These are phyloP conservation scores for Colinus virginianus DNA, from an alignment of 2,113 vertebrate species.

Conservation along the genomic window DNA sequence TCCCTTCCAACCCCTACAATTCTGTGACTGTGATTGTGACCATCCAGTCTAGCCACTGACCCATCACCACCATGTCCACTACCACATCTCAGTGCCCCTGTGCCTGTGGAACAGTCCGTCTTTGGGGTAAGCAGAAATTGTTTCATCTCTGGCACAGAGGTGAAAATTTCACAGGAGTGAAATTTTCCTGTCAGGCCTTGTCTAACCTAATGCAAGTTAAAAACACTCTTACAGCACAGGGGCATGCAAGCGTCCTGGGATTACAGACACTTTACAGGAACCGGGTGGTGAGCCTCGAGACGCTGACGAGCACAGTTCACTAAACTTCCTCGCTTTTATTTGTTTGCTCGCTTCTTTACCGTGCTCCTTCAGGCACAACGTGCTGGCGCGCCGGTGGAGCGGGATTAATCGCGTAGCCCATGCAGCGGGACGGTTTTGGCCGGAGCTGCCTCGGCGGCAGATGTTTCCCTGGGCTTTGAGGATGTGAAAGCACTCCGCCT, in stretches of 20 bases:
- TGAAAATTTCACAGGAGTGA: neutral
- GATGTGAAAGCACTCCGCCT: conserved; percentile 8
- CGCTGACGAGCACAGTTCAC: too few relatives aligned
- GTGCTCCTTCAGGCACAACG: neutral
- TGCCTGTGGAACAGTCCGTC: neutral
- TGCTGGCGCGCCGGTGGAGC: rapidly evolving
- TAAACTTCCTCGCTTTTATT: neutral
- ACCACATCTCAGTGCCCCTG: too few relatives aligned
- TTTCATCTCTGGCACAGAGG: neutral
- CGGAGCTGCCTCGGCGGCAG: neutral
- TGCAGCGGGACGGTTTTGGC: rapidly evolving
- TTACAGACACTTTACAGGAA: neutral
- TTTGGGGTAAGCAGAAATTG: neutral
- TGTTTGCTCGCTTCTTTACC: neutral
- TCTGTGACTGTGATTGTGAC: too few relatives aligned
- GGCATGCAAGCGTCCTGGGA: rapidly evolving
- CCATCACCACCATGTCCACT: too few relatives aligned
- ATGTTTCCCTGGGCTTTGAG: conserved; percentile 11
- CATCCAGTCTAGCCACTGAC: too few relatives aligned
- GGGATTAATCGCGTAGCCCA: neutral
- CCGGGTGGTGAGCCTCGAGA: rapidly evolving
- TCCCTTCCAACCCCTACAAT: too few relatives aligned
- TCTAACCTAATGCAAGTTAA: neutral
- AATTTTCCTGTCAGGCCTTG: neutral
- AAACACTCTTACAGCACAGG: neutral